Evolutionary conservation across 2,888 invertebrate genomes (phyloP), one percentile per base, ranked within the genome.

Genomic region (Drosophila buzzatii): DNA sequence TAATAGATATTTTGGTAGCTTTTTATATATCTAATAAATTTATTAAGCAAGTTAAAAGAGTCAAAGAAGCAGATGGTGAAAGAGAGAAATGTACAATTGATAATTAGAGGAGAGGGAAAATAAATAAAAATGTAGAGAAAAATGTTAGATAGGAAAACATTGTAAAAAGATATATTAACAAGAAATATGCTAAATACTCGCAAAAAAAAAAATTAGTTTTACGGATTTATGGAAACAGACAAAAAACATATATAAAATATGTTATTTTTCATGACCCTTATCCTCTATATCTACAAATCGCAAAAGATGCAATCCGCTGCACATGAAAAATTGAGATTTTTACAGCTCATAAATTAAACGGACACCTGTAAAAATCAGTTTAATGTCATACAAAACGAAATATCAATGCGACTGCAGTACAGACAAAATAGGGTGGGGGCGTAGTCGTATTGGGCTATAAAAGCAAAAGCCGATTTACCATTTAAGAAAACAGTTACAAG

Each of bases 301-400:
- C 23, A 41, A 12, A 37, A 53, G 27, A 6, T 59, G 20, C 39
- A 27, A 49, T 42, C 42, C 42, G 41, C 18, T 44, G 37, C 18
- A 16, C 20, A 5, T 45, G 14, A 23, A 65, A 73, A 75, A 81
- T 81, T 64, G 53, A 81, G 81, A 51, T 79, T 86, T 89, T 86
- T 85, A 85, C 89, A 85, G 84, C 79, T 83, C 85, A 89, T 85
- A 89, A 89, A 86, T 89, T 76, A 76, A 65, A 56, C 66, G 76
- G 75, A 69, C 85, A 85, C 89, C 89, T 85, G 85, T 85, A 85
- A 83, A 83, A 89, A 73, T 73, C 56, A 74, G 75, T 85, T 85
- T 85, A 85, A 76, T 78, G 67, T 70, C 78, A 67, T 63, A 69
- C 69, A 80, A 71, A 76, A 70, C 65, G 20, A 51, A 75, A 70